Percentiles rank a stretch among this genome's conserved stretches.
Evolutionary conservation across 2,888 invertebrate genomes (phyloP).

Genomic region (Scrobipalpa atriplicella): DNA sequence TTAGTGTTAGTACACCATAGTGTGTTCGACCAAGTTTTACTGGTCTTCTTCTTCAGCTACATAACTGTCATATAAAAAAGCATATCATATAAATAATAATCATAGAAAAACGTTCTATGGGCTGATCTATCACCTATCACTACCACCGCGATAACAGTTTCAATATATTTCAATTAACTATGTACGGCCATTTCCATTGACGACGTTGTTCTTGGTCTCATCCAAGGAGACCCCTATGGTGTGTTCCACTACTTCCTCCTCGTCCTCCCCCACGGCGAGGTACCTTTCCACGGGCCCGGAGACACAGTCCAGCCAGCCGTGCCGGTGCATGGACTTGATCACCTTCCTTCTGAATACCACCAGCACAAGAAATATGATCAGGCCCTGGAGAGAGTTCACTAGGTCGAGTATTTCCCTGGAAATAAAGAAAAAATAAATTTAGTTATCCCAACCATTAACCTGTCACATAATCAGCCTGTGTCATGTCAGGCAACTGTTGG

Average conservation of each 20-base stretch:
- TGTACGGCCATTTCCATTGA: neutral
- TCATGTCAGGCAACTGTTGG: no score
- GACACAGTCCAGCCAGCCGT: constrained; percentile 60
- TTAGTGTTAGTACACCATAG: no score
- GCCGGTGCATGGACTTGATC: constrained; percentile 62
- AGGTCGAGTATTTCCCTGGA: constrained; percentile 82
- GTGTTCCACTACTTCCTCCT: constrained; percentile 68
- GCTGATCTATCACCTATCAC: no score
- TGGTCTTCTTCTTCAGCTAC: no score
- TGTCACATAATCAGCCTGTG: neutral
- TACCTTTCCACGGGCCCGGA: constrained; percentile 54
- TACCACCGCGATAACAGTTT: no score
- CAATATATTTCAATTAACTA: no score
- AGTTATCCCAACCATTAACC: constrained; percentile 1
- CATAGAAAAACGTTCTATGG: no score
- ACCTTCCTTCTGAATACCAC: constrained; percentile 82
- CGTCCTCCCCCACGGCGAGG: constrained; percentile 69
- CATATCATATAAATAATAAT: no score
- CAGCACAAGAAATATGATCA: constrained; percentile 83
- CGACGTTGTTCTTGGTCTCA: constrained; percentile 39
- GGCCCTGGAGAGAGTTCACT: constrained; percentile 83
- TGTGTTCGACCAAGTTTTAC: no score
- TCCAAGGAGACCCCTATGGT: constrained; percentile 60
- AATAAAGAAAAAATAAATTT: constrained; percentile 30
- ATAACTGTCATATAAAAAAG: no score